Evolutionary conservation across 2,113 vertebrate genomes (phyloP).

Genomic region (Malurus cyaneus): DNA sequence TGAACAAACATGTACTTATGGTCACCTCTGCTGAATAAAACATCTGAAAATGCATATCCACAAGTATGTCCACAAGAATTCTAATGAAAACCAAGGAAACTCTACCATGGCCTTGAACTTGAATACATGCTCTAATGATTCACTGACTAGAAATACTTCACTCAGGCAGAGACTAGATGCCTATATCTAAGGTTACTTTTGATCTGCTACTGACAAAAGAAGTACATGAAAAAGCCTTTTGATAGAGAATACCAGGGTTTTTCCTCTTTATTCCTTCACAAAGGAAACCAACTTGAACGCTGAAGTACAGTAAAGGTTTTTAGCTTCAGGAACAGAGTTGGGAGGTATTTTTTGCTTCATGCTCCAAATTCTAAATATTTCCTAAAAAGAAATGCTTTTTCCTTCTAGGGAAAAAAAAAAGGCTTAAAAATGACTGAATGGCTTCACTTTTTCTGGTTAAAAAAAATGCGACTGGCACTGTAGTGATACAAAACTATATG

Average conservation of each 20-base stretch:
- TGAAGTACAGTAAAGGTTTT: background rate
- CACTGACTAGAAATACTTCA: background rate
- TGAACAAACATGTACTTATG: background rate
- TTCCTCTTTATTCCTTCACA: background rate
- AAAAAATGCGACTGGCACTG: background rate
- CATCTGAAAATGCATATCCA: background rate
- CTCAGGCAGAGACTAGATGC: background rate
- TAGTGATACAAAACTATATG: background rate
- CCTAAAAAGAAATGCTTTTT: background rate
- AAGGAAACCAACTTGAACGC: background rate
- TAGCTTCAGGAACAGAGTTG: background rate
- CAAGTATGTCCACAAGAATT: constrained; percentile 12
- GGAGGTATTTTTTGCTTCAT: background rate
- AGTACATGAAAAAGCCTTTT: constrained; percentile 39
- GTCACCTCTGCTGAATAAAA: constrained; percentile 1
- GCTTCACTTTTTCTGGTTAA: background rate
- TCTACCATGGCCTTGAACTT: background rate
- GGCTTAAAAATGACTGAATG: background rate
- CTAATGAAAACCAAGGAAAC: constrained; percentile 4
- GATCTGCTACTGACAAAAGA: constrained; percentile 33
- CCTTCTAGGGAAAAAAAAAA: background rate
- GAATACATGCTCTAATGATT: background rate
- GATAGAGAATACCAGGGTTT: background rate
- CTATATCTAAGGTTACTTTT: constrained; percentile 57
- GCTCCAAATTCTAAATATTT: background rate